phyloP scores from a whole-genome alignment of 2,113 vertebrate species.

The Gavialis gangeticus region DNA sequence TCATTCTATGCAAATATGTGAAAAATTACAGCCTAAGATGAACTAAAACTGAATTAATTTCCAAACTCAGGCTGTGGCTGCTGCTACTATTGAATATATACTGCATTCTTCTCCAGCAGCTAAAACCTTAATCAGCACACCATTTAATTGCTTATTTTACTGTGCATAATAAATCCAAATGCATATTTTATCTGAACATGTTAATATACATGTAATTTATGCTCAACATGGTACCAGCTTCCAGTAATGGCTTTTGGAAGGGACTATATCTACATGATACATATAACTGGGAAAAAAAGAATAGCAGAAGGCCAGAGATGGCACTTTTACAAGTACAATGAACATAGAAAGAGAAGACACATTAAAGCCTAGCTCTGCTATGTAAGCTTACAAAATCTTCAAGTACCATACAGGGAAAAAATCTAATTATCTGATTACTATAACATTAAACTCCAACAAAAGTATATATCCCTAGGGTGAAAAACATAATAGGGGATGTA shows the following conservation, averaged over 20 bases:
- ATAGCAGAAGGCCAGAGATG: background rate
- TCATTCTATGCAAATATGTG: background rate
- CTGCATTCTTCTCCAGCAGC: background rate
- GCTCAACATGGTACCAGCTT: background rate
- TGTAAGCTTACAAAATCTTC: background rate
- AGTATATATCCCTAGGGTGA: background rate
- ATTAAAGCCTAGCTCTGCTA: background rate
- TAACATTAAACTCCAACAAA: conserved; percentile 8
- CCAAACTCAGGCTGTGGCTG: background rate
- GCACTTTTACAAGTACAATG: background rate
- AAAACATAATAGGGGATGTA: background rate
- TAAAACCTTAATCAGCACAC: background rate
- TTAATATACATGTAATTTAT: conserved; percentile 1
- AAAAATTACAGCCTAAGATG: background rate
- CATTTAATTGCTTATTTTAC: background rate
- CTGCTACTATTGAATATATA: background rate
- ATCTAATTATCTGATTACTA: background rate
- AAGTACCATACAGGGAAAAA: background rate
- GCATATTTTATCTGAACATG: background rate
- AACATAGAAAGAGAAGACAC: background rate
- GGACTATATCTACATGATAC: background rate
- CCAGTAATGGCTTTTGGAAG: conserved; percentile 15
- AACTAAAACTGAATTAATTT: background rate
- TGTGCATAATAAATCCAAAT: background rate
- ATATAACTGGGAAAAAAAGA: background rate